A percentile compares a stretch with the other conserved stretches of the same genome.
Evolutionary conservation across 2,888 invertebrate genomes (phyloP).

Genomic region (Drosophila prostipennis): DNA sequence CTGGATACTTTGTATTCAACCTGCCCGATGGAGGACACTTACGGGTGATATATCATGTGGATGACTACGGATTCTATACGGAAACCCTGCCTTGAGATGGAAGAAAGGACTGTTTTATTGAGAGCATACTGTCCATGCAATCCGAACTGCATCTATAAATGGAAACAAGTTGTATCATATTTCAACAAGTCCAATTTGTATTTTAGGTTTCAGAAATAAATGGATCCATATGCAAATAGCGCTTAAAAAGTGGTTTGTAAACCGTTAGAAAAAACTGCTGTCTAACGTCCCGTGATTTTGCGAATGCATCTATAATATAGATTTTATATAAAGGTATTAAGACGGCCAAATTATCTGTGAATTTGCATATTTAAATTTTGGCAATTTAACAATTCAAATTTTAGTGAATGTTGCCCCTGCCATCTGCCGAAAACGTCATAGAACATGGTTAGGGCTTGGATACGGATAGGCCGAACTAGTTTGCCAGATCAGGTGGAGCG

Average conservation of each 20-base stretch:
- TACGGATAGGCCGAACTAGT: constrained; percentile 23
- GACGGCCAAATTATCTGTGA: not conserved
- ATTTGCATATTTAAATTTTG: constrained; percentile 33
- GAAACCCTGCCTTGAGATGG: constrained; percentile 6
- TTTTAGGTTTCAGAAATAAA: constrained; percentile 18
- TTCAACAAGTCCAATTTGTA: constrained; percentile 12
- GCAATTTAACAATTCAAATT: constrained; percentile 57
- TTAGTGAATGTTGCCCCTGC: constrained; percentile 35
- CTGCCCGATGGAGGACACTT: constrained; percentile 3
- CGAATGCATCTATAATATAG: constrained; percentile 25
- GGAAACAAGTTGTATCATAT: constrained; percentile 8
- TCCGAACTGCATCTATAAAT: constrained; percentile 20
- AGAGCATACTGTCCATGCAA: not conserved
- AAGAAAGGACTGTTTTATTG: not conserved
- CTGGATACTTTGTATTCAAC: not conserved
- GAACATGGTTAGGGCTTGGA: constrained; percentile 4
- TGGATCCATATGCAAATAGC: constrained; percentile 23
- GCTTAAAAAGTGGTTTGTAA: constrained; percentile 19
- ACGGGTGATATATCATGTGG: constrained; percentile 5
- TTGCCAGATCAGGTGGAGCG: constrained; percentile 17
- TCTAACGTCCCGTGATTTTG: constrained; percentile 16
- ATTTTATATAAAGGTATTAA: not conserved
- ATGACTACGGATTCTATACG: constrained; percentile 20
- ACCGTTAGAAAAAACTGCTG: constrained; percentile 21
- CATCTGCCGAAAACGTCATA: constrained; percentile 24